phyloP scores from a whole-genome alignment of 2,888 invertebrate genomes.

The Trisateles emortualis region DNA sequence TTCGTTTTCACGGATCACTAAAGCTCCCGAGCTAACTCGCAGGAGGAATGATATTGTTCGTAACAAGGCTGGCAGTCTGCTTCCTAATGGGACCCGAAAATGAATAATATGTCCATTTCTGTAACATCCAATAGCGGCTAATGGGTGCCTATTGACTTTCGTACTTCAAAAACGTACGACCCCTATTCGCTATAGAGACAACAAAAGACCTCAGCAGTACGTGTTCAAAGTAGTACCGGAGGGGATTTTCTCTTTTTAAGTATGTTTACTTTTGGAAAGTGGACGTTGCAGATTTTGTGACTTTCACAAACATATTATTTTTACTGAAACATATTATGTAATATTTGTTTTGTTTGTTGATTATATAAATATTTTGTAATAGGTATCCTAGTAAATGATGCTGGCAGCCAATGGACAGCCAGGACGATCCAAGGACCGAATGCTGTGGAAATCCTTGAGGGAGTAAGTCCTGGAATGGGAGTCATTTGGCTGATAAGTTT shows the following conservation, averaged over 20 bases:
- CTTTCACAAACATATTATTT: background rate
- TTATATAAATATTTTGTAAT: too few species aligned
- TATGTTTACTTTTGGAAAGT: conserved; percentile 32
- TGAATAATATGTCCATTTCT: conserved; percentile 30
- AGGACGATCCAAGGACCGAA: too few species aligned
- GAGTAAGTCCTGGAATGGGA: too few species aligned
- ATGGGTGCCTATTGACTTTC: conserved; percentile 14
- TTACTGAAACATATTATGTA: background rate
- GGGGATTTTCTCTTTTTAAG: conserved; percentile 37
- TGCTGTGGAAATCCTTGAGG: too few species aligned
- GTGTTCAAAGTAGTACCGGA: conserved; percentile 25
- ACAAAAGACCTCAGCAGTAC: conserved; percentile 29
- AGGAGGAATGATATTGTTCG: conserved; percentile 64
- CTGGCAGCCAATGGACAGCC: too few species aligned
- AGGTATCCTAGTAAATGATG: too few species aligned
- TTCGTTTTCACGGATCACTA: conserved; percentile 80
- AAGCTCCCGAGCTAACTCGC: conserved; percentile 55
- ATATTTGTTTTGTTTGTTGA: too few species aligned
- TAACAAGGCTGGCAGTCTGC: conserved; percentile 61
- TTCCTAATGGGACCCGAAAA: conserved; percentile 52
- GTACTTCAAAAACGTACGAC: conserved; percentile 19
- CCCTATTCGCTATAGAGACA: conserved; percentile 26
- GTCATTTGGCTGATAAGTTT: too few species aligned
- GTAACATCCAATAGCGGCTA: conserved; percentile 10
- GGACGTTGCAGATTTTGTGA: conserved; percentile 7